Evolutionary conservation across 2,888 invertebrate species (phyloP), one percentile per base, ranked within the genome.

Genomic region (Sabellastarte sp.): DNA sequence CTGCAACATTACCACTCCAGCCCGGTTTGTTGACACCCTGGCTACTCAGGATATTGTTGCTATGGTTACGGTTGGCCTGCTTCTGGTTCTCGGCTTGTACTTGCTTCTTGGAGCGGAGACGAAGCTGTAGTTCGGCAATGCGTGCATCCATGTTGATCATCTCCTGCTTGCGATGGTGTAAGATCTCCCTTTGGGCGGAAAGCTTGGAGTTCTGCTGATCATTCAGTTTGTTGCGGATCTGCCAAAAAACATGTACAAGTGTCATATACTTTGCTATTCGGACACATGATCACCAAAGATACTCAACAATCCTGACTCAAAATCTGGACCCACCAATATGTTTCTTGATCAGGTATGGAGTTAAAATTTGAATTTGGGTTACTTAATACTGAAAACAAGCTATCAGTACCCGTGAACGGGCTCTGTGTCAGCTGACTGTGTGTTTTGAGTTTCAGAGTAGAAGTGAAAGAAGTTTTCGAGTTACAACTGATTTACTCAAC

Each of bases 141-240:
- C 95, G 87, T 76, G 93, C 90, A 86, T 97, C 96, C 80, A 96
- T 93, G 76, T 91, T 90, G 63, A 91, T 88, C 88, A 95, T 90
- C 86, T 97, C 95, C 73, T 93, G 93, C 81, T 95, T 93, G 58
- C 93, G 87, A 75, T 93, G 92, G 62, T 91, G 91, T 76, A 96
- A 86, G 53, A 93, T 91, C 77, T 95, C 92, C 68, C 93, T 87
- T 85, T 96, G 95, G 75, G 92, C 91, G 70, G 91, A 91, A 74
- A 97, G 88, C 76, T 94, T 89, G 73, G 90, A 92, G 86, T 91
- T 95, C 86, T 94, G 95, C 84, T 96, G 93, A 85, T 95, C 92
- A 85, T 95, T 94, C 85, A 96, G 87, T 85, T 95, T 95, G 87
- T 95, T 96, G 68, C 95, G 93, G 83, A 95, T 94, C 95, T 96